Evolutionary conservation across 2,113 vertebrate species (phyloP).

Genomic region (Notarius lentiginosus): DNA sequence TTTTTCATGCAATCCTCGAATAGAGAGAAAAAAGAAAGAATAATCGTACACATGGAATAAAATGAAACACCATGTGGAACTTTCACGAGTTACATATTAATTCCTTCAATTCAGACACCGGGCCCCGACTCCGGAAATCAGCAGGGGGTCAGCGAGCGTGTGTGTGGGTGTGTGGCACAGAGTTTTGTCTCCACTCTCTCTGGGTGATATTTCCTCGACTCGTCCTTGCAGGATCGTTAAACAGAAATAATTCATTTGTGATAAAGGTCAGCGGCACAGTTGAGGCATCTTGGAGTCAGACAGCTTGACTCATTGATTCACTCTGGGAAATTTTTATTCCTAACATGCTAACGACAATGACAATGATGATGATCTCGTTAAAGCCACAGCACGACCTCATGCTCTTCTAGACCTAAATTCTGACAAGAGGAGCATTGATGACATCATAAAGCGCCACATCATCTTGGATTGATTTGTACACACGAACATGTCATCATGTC

Average conservation of each 20-base stretch:
- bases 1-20: conserved; percentile 71
- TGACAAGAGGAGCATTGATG: neutral
- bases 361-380: conserved; percentile 33
- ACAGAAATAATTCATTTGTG: conserved; percentile 72
- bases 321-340: conserved; percentile 33
- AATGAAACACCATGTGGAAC: conserved; percentile 46
- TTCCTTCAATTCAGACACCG: conserved; percentile 25
- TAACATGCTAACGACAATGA: neutral
- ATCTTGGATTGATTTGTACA: neutral
- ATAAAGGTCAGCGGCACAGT: conserved; percentile 70
- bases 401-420: neutral
- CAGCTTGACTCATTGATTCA: conserved; percentile 43
- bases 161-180: conserved; percentile 19
- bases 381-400: conserved; percentile 50
- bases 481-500: neutral
- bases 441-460: neutral
- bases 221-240: conserved; percentile 69
- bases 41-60: conserved; percentile 62
- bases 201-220: conserved; percentile 62
- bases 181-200: neutral
- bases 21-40: conserved; percentile 52
- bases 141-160: conserved; percentile 49
- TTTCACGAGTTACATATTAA: neutral
- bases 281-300: conserved; percentile 42
- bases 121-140: conserved; percentile 53